Base-by-base conservation (phyloP, 1,140 invertebrate genomes). In the Kradibia gibbosae region DNA sequence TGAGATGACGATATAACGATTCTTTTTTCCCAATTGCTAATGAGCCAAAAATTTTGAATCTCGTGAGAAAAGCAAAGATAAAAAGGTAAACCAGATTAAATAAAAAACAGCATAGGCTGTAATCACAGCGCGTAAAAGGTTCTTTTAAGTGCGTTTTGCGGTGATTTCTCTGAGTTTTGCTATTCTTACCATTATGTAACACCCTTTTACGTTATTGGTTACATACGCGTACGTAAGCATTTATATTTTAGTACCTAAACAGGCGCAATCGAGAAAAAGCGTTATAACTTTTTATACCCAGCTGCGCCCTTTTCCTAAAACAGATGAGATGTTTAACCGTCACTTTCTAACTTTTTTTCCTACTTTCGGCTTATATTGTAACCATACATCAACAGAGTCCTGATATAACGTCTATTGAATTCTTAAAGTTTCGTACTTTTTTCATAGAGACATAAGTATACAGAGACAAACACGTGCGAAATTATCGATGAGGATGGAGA, bases 101-200 rank as follows among this genome's bases (percentile, higher is more conserved):
- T 39, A 62, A 50, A 60, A 62, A 48, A 20, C 31, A 45, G 28
- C 31, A 28, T 70, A 42, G 7, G 10, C 34, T n/a, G 55, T 13
- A 76, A 74, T 73, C 20, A 36, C 57, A 31, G 36, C n/a, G 3
- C 53, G 53, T 42, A 75, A 62, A 34, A 25, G 71, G 53, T 73
- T 79, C n/a, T 73, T 48, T 62, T 22, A 78, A 80, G 55, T 39
- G 60, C n/a, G 83, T 88, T 89, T 88, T 88, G 84, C 85, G 87
- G 82, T 77, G 77, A 86, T 86, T 88, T 88, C 73, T 79, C 28
- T 71, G 50, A 80, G 83, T 87, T 88, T 78, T 55, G 1, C 31
- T 45, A 20, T 48, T 22, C 50, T 53, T 34, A 25, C 48, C 50
- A 39, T 42, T n/a, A 22, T 67, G 34, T n/a, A n/a, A 36, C 48